A percentile compares a stretch with the other conserved stretches of the same genome.
Evolutionary conservation across 1,140 invertebrate species (phyloP).

Genomic region (Melipona quadrifasciata): DNA sequence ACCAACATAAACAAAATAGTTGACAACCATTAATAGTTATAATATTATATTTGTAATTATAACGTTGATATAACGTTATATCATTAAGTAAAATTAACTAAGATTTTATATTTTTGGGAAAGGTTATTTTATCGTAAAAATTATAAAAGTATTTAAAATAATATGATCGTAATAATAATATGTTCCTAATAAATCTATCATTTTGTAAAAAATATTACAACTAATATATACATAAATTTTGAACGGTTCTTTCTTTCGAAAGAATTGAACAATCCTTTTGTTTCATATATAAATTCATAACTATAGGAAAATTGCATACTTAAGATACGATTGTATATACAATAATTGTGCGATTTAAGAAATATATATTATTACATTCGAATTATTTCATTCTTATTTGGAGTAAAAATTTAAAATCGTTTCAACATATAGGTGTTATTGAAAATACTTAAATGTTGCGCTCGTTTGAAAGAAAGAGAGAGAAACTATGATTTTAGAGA

Average conservation of each 20-base stretch:
- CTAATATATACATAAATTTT: background rate
- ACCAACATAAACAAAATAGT: background rate
- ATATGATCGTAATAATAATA: background rate
- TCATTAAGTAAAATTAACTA: too few species aligned
- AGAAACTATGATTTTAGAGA: constrained; percentile 44
- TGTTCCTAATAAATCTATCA: background rate
- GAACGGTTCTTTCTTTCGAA: background rate
- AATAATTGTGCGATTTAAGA: background rate
- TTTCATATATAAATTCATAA: constrained; percentile 10
- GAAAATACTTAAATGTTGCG: constrained; percentile 44
- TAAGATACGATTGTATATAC: background rate
- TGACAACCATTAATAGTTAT: background rate
- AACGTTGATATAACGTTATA: background rate
- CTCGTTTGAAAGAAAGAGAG: constrained; percentile 28
- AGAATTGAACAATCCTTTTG: background rate
- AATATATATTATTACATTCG: background rate
- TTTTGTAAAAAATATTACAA: background rate
- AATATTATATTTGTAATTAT: background rate
- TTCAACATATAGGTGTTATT: background rate
- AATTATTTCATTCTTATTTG: background rate
- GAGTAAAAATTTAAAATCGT: background rate
- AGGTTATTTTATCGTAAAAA: background rate
- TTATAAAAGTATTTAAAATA: background rate
- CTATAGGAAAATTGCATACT: background rate
- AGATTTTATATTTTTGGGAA: background rate